These are phyloP conservation scores for Festucalex cinctus DNA, from an alignment of 2,113 vertebrate species.

Conservation along the genomic window DNA sequence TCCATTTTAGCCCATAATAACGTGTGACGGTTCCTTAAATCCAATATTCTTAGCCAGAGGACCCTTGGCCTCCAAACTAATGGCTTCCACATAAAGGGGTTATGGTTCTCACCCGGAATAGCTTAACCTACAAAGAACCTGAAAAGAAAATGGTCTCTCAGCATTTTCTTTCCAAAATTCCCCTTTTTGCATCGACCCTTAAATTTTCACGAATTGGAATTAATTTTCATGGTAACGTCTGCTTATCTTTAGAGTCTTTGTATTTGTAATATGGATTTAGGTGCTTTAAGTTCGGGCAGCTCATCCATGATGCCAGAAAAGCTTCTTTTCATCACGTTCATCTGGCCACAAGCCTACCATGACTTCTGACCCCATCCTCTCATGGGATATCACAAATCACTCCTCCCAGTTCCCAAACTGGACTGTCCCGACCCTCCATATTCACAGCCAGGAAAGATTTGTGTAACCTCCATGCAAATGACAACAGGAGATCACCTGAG, in stretches of 20 bases:
- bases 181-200: slow-evolving; percentile 37
- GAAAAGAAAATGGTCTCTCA: slow-evolving; percentile 44
- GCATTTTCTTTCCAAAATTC: slow-evolving; percentile 50
- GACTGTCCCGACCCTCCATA: slow-evolving; percentile 44
- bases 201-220: slow-evolving; percentile 56
- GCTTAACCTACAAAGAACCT: slow-evolving; percentile 61
- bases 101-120: slow-evolving; percentile 54
- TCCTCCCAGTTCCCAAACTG: slow-evolving; percentile 45
- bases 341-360: slow-evolving; percentile 65
- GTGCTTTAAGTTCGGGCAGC: slow-evolving; percentile 63
- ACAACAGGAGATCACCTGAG: slow-evolving; percentile 63
- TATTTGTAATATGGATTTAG: slow-evolving; percentile 74
- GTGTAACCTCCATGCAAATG: slow-evolving; percentile 67
- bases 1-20: slow-evolving; percentile 57
- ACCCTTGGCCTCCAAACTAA: slow-evolving; percentile 61
- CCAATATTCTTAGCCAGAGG: slow-evolving; percentile 49
- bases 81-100: slow-evolving; percentile 63
- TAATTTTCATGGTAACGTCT: slow-evolving; percentile 65
- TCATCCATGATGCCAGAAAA: slow-evolving; percentile 68
- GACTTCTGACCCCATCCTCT: slow-evolving; percentile 63
- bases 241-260: slow-evolving; percentile 66
- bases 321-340: slow-evolving; percentile 65
- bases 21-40: slow-evolving; percentile 48
- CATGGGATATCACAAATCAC: slow-evolving; percentile 44
- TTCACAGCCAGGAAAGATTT: slow-evolving; percentile 27